phyloP scores from a whole-genome alignment of 2,888 invertebrate genomes.

The Oegoconia quadripuncta region DNA sequence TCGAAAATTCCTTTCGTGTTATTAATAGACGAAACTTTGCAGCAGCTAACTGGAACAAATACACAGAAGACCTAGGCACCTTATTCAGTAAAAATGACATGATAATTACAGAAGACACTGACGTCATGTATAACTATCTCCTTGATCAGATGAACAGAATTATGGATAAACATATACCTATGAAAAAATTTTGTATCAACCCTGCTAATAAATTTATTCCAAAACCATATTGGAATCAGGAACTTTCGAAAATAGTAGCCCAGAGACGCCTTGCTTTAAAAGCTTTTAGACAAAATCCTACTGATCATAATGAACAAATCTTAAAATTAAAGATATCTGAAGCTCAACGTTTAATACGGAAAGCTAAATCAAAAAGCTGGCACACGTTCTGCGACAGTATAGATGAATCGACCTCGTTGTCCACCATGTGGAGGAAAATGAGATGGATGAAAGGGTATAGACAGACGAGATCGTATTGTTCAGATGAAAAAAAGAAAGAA shows the following conservation, averaged over 20 bases:
- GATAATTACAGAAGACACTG: too few relatives aligned
- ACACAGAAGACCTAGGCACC: too few relatives aligned
- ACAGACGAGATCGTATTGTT: background rate
- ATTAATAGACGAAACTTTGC: slow-evolving; percentile 3
- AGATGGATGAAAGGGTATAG: background rate
- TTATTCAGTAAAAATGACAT: too few relatives aligned
- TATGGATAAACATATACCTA: background rate
- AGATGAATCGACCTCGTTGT: background rate
- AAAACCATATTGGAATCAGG: background rate
- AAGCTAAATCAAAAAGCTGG: background rate
- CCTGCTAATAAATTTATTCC: background rate
- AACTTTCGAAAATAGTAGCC: background rate
- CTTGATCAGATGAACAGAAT: too few relatives aligned
- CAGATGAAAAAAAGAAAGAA: slow-evolving; percentile 1
- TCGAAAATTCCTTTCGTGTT: too few relatives aligned
- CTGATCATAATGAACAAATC: background rate
- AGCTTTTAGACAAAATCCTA: background rate
- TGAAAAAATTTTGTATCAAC: background rate
- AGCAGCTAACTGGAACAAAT: slow-evolving; percentile 3
- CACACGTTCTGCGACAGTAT: background rate
- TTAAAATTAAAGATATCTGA: background rate
- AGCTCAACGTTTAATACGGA: background rate
- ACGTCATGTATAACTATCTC: background rate
- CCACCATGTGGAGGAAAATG: background rate
- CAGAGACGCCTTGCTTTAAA: background rate